phyloP scores from a whole-genome alignment of 2,888 invertebrate species.

The Scaptomyza caliginosa region DNA sequence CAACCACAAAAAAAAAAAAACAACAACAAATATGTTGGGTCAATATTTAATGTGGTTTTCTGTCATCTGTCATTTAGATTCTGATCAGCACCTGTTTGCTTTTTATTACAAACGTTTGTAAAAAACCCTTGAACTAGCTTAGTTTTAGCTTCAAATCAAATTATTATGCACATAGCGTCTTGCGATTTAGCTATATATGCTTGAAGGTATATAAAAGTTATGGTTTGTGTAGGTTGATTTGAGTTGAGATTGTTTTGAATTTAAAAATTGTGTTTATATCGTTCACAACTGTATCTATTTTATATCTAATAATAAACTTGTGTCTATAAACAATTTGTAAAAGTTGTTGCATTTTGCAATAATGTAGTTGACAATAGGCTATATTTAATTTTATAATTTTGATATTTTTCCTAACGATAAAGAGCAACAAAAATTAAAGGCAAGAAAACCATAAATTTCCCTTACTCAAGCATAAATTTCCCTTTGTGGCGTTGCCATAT shows the following conservation, averaged over 20 bases:
- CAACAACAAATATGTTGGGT: neutral
- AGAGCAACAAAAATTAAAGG: too few species aligned
- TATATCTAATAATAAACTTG: neutral
- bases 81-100: conserved; percentile 8
- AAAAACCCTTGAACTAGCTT: conserved; percentile 31
- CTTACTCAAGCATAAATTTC: neutral
- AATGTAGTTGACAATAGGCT: too few species aligned
- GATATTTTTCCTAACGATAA: neutral
- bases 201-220: neutral
- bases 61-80: conserved; percentile 18
- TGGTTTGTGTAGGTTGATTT: neutral
- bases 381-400: too few species aligned
- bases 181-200: neutral
- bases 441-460: too few species aligned
- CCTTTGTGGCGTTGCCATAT: neutral
- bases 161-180: conserved; percentile 19
- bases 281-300: neutral
- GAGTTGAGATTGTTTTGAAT: neutral
- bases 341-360: neutral
- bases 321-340: neutral
- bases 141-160: conserved; percentile 1
- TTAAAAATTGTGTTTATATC: neutral
- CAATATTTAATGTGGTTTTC: neutral
- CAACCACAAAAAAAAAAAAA: neutral
- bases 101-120: conserved; percentile 5